Evolutionary conservation across 2,888 invertebrate genomes (phyloP).

Genomic region (Sesia bembeciformis): DNA sequence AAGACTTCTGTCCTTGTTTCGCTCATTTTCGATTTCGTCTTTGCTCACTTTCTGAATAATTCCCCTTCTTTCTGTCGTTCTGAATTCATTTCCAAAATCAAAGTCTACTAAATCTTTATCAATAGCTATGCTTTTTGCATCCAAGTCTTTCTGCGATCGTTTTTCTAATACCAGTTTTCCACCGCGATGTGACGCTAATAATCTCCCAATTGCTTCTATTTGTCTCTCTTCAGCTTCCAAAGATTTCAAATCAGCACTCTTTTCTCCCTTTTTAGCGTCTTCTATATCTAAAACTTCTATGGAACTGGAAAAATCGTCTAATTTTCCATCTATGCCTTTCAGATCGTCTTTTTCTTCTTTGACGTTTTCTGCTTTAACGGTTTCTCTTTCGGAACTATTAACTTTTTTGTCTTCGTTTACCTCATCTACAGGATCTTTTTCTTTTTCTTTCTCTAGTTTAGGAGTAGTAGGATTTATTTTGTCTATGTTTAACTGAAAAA

Average conservation of each 20-base stretch:
- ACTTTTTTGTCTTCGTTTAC: constrained; percentile 10
- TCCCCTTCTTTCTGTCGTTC: constrained; percentile 47
- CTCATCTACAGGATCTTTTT: constrained; percentile 11
- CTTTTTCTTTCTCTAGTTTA: constrained; percentile 13
- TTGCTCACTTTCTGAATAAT: constrained; percentile 54
- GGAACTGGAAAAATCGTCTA: constrained; percentile 52
- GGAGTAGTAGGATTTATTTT: constrained; percentile 15
- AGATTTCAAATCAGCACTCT: constrained; percentile 45
- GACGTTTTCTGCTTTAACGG: constrained; percentile 22
- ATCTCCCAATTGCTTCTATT: constrained; percentile 64
- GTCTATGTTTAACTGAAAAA: constrained; percentile 19
- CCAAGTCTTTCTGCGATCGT: constrained; percentile 53
- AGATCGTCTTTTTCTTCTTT: constrained; percentile 30
- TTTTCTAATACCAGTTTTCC: constrained; percentile 54
- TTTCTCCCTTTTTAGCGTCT: constrained; percentile 47
- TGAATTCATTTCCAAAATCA: constrained; percentile 53
- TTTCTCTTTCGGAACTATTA: constrained; percentile 32
- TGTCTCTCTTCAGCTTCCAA: constrained; percentile 65
- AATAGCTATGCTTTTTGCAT: constrained; percentile 46
- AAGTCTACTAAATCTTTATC: constrained; percentile 51
- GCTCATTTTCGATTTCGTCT: constrained; percentile 55
- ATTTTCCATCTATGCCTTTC: constrained; percentile 59
- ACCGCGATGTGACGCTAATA: constrained; percentile 52
- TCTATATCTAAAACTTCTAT: constrained; percentile 63
- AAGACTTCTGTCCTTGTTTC: constrained; percentile 45